Evolutionary conservation across 1,140 invertebrate genomes (phyloP).

Genomic region (Globodera ellingtonae): DNA sequence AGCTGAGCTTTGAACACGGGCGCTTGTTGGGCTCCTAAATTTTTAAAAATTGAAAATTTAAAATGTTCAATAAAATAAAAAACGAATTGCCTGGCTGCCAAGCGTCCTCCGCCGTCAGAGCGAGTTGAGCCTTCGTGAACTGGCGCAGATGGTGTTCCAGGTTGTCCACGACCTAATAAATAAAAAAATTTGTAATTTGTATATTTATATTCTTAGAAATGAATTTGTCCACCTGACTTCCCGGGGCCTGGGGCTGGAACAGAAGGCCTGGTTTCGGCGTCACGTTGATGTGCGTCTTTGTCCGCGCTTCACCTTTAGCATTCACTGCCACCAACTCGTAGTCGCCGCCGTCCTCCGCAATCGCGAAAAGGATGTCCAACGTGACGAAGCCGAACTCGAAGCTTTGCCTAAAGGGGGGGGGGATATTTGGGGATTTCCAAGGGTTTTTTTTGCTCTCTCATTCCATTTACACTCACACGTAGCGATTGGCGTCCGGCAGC

Average conservation of each 20-base stretch:
- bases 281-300: conserved; percentile 50
- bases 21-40: conserved; percentile 35
- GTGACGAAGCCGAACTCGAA: conserved; percentile 65
- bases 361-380: conserved; percentile 61
- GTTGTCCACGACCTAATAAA: conserved; percentile 40
- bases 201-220: background rate
- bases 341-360: conserved; percentile 62
- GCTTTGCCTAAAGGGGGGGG: conserved; percentile 42
- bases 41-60: background rate
- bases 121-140: conserved; percentile 53
- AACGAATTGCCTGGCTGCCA: conserved; percentile 48
- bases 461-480: background rate
- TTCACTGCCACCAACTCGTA: conserved; percentile 59
- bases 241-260: conserved; percentile 59
- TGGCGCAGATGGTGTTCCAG: conserved; percentile 60
- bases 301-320: conserved; percentile 60
- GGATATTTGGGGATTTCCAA: too few relatives aligned
- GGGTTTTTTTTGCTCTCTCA: background rate
- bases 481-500: conserved; percentile 57
- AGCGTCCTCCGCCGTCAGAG: conserved; percentile 56
- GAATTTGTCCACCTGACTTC: conserved; percentile 12
- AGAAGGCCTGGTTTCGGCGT: conserved; percentile 49
- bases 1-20: conserved; percentile 60
- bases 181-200: conserved; percentile 18
- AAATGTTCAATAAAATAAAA: background rate